Percentiles rank a stretch among this genome's conserved stretches.
Conservation (phyloP, 2,888 invertebrate species). For the Nephrotoma flavescens region DNA sequence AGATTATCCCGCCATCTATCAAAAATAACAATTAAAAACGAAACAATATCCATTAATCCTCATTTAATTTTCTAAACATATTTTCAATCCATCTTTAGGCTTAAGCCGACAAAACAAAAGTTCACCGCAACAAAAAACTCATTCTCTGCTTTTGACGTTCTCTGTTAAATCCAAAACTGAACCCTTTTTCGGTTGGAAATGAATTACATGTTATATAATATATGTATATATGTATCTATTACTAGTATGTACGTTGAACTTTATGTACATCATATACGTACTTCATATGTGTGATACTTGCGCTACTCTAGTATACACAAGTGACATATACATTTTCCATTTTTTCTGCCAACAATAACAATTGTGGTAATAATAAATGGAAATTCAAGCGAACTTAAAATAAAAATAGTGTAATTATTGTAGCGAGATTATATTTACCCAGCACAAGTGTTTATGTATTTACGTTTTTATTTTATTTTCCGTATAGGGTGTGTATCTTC, state of each 20-base stretch:
- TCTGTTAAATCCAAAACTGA: neutral
- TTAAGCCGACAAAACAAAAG: neutral
- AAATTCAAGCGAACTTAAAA: neutral
- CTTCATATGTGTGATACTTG: neutral
- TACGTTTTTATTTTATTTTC: neutral
- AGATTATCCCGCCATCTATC: neutral
- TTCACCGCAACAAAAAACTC: neutral
- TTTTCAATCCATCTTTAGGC: neutral
- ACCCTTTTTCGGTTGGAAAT: neutral
- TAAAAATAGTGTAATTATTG: neutral
- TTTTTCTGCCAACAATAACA: neutral
- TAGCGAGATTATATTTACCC: neutral
- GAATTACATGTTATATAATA: neutral
- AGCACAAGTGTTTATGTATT: neutral
- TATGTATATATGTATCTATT: too few relatives aligned
- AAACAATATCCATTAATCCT: neutral
- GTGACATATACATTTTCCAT: neutral
- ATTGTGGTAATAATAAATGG: neutral
- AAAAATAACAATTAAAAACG: neutral
- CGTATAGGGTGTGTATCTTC: neutral
- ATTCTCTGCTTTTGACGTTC: neutral
- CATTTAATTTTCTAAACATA: neutral
- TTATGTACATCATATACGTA: neutral
- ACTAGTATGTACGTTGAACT: too few relatives aligned
- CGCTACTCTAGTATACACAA: neutral